A percentile compares a stretch with the other conserved stretches of the same genome.
These are phyloP conservation scores for Drosophila micromelanica DNA, from an alignment of 1,140 invertebrate species.

Conservation along the genomic window DNA sequence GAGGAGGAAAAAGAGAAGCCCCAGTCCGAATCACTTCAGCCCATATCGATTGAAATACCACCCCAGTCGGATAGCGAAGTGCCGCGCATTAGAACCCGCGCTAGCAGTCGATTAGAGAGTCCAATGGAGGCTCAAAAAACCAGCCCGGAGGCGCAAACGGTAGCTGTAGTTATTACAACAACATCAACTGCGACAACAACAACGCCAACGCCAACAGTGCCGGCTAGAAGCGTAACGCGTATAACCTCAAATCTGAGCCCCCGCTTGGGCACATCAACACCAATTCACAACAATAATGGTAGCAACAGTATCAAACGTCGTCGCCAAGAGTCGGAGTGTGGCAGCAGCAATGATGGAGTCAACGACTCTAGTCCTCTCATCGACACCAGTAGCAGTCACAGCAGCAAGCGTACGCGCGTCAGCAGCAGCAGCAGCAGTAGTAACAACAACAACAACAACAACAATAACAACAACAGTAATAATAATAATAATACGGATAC, in stretches of 20 bases:
- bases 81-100: slow-evolving; percentile 87
- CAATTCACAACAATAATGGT: slow-evolving; percentile 53
- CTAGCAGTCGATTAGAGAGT: slow-evolving; percentile 89
- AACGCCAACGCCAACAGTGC: slow-evolving; percentile 28
- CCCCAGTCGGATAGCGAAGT: slow-evolving; percentile 61
- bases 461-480: neutral
- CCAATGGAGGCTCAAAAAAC: slow-evolving; percentile 87
- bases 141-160: slow-evolving; percentile 84
- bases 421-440: slow-evolving; percentile 38
- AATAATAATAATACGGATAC: slow-evolving; percentile 24
- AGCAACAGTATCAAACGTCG: slow-evolving; percentile 87
- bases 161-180: slow-evolving; percentile 1
- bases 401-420: slow-evolving; percentile 54
- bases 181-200: slow-evolving; percentile 7
- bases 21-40: slow-evolving; percentile 49
- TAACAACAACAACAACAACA: neutral
- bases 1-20: slow-evolving; percentile 48
- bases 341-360: slow-evolving; percentile 53
- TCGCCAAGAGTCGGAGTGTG: slow-evolving; percentile 90
- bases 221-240: slow-evolving; percentile 46
- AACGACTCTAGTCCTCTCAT: slow-evolving; percentile 30
- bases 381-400: slow-evolving; percentile 17
- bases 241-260: slow-evolving; percentile 57
- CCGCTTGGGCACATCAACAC: slow-evolving; percentile 55
- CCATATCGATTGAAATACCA: slow-evolving; percentile 83